Conservation (phyloP, 2,113 vertebrate genomes). For the Elaphurus davidianus region DNA sequence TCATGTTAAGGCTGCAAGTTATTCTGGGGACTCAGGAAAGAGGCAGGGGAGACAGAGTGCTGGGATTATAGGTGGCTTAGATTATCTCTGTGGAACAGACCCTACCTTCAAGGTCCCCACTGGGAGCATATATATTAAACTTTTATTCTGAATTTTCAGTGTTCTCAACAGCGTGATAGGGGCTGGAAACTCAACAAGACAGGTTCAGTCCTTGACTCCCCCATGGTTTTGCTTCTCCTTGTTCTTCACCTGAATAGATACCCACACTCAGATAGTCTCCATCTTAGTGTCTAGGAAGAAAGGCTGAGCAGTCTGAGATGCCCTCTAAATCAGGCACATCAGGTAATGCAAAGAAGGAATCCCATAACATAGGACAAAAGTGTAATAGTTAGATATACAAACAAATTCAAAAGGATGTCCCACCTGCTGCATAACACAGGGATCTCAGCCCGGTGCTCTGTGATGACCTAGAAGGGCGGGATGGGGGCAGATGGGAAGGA, state of each 20-base stretch:
- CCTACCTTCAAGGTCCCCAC: background rate
- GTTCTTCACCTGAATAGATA: background rate
- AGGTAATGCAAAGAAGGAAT: background rate
- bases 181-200: background rate
- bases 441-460: background rate
- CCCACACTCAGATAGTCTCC: too few species aligned
- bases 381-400: background rate
- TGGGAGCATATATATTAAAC: background rate
- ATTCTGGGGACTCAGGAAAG: background rate
- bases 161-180: accelerated
- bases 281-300: background rate
- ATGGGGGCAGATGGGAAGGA: background rate
- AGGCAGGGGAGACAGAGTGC: accelerated
- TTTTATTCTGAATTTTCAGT: too few species aligned
- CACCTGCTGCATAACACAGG: background rate
- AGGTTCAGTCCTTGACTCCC: background rate
- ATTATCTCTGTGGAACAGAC: background rate
- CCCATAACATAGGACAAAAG: background rate
- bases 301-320: background rate
- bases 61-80: accelerated
- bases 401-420: background rate
- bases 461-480: accelerated
- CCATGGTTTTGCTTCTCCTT: background rate
- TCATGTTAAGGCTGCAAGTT: background rate
- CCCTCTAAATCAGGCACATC: too few species aligned